Base-by-base conservation (phyloP, 2,113 vertebrate genomes). In the Falcunculus frontatus region DNA sequence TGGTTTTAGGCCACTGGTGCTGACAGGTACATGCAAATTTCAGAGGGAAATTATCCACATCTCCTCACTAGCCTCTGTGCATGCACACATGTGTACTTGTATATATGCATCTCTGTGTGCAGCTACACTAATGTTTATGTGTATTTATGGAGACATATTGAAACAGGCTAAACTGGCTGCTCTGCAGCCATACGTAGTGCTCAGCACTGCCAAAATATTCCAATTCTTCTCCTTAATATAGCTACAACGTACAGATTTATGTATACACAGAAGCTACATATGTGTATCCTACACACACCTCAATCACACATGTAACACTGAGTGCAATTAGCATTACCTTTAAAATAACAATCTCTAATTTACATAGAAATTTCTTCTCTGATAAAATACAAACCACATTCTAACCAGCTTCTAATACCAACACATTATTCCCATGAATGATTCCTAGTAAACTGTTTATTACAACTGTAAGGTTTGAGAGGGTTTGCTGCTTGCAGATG, bases 401-500 rank as follows among this genome's bases (percentile, higher is more conserved):
- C 97, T 96, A 97, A 97, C 75, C 95, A 95, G 96, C 85, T 96
- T 97, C 96, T 95, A 97, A 97, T 97, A 97, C 85, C 91, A 97
- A 97, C 94, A 97, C 76, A 90, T 97, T 97, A 97, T 94, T 96
- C 93, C 96, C 95, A 92, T 82, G 90, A 98, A 97, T 89, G 96
- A 97, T 97, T 97, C 96, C 97, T 95, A 96, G 95, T 95, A 98
- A 98, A 98, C 95, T 96, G 86, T 97, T 97, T 96, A 96, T 96
- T 96, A 92, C 96, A 97, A 84, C 93, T 94, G 89, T 91, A 80
- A 79, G 92, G 52, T 74, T 80, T 62, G 65, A 72, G 65, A 78
- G 62, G 63, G 59, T 85, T 75, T 93, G 63, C 30, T 60, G 50
- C 69, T 91, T 52, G 80, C 47, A 78, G 44, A 91, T 18, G 52